Conservation (phyloP, 2,888 invertebrate genomes). For the Globia sparganii region DNA sequence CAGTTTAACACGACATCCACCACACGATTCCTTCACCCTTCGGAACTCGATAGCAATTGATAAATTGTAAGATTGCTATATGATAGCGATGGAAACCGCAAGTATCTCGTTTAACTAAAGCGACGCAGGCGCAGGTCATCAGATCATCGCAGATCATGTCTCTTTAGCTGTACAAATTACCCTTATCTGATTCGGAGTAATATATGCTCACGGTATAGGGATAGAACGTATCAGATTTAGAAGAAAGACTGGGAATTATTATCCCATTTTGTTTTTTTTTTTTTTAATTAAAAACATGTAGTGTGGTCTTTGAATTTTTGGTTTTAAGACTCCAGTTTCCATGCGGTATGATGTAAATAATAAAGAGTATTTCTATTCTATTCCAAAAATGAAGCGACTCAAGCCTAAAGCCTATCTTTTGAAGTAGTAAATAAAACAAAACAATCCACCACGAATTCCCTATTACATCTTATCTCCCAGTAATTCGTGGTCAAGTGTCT, state of each 20-base stretch:
- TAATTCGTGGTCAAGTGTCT: constrained; percentile 40
- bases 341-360: not conserved
- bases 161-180: constrained; percentile 61
- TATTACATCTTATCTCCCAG: constrained; percentile 17
- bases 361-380: not conserved
- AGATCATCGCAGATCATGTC: constrained; percentile 54
- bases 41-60: constrained; percentile 40
- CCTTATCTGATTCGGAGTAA: constrained; percentile 63
- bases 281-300: no score
- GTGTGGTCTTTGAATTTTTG: no score
- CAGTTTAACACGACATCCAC: constrained; percentile 10
- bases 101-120: constrained; percentile 40
- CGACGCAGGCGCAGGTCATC: constrained; percentile 61
- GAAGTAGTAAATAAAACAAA: not conserved
- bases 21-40: constrained; percentile 37
- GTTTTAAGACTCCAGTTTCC: no score
- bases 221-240: constrained; percentile 10
- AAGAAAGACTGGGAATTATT: not conserved
- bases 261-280: no score
- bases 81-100: constrained; percentile 28
- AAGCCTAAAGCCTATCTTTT: not conserved
- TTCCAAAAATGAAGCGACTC: not conserved
- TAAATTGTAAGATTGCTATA: constrained; percentile 40
- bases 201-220: constrained; percentile 25
- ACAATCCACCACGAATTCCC: not conserved